Base-by-base conservation (phyloP, 2,797 vertebrate genomes). In the Austrolebias charrua region DNA sequence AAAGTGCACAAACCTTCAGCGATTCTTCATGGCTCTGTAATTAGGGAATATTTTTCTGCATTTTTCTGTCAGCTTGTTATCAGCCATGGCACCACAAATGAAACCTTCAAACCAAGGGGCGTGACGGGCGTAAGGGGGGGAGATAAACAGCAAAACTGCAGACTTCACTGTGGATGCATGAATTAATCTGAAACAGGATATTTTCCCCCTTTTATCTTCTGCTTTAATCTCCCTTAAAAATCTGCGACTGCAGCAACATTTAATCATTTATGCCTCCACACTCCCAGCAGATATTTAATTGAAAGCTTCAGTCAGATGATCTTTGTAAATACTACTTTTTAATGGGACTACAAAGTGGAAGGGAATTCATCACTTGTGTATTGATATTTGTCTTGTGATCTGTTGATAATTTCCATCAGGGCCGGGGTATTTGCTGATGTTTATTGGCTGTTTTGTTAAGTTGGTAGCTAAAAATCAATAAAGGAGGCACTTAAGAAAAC, bases 271-370 rank as follows among this genome's bases (percentile, higher is more conserved):
- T 73, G 63, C 69, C 74, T 78, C 64, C 18, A 77, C 53, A 54
- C 71, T 76, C 73, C 77, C 65, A 69, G 79, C 74, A 66, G 75
- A 86, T 84, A 77, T 82, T 84, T 88, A 87, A 84, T 87, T 84
- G 76, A 83, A 88, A 74, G 78, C 73, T 84, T 85, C 76, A 83
- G 65, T 81, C 66, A 72, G 70, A 75, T 76, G 72, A 75, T 81
- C 62, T 87, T 83, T 81, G 71, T 64, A 81, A 86, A 79, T 78
- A 62, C 82, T 82, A 67, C 65, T 79, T 84, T 82, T 80, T 76
- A 82, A 84, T 79, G 57, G 60, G 66, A 64, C 63, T 68, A 28
- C 66, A 80, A 75, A 67, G 56, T 75, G 59, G 50, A 56, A 43
- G 69, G 63, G 62, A 69, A 77, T 81, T 74, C 48, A 66, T 77